Evolutionary conservation across 2,113 vertebrate species (phyloP), one percentile per base, ranked within the genome.

Genomic region (Hydrochoerus hydrochaeris): DNA sequence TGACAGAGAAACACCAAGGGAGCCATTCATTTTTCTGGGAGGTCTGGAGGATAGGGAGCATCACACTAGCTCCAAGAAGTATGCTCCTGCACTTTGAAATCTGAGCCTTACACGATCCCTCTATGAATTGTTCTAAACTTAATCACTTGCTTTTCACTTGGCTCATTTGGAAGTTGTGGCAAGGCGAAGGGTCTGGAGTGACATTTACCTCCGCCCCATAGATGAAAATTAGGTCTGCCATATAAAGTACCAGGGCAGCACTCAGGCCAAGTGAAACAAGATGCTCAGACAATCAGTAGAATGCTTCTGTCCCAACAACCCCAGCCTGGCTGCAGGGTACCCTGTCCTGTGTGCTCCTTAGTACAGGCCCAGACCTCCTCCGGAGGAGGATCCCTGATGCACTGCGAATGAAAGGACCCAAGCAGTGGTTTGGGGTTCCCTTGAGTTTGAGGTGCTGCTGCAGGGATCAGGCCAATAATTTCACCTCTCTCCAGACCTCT

Each of bases 261-360:
- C 58, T 38, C 20, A 71, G 35, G 26, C 2, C 3, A 26, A 3
- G 13, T 30, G 41, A 87, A 73, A 69, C 10, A 10, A 28, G 49
- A 28, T 1, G 28, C 14, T 3, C 58, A 24, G 57, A 28, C 4
- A 17, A 1, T 41, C 46, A 24, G 46, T 52, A 13, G 49, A 14
- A 7, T 35, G 30, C 20, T 41, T 44, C 52, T 62, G 32, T 22
- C 12, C 49, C 0, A 0, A 1, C 17, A 19, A 28, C 10, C 8
- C 84, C 35, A 1, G n/a, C 58, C 0, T 26, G 57, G 22, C 38
- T 63, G 35, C 54, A 69, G 2, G 35, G 11, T 28, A 16, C 26
- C 44, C 52, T 46, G 12, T 26, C 46, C n/a, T 49, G 24, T 35
- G 28, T 3, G 1, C 32, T 80, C 26, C 8, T 75, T 28, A 26